Base-by-base conservation (phyloP, 2,888 invertebrate genomes). In the Drosophila tripunctata region DNA sequence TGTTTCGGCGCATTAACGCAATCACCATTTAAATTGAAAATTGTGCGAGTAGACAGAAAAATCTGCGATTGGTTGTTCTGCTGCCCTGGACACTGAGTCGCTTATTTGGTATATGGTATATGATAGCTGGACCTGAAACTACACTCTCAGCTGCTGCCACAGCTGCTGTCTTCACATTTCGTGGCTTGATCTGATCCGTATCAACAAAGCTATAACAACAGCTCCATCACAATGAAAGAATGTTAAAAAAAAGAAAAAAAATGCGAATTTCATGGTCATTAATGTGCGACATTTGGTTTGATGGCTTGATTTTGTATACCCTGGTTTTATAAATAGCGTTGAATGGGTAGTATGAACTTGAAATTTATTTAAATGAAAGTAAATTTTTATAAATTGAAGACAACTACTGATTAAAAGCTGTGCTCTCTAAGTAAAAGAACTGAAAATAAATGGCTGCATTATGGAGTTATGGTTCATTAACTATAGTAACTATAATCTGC, bases 21-120 rank as follows among this genome's bases (percentile, higher is more conserved):
- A 72, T 76, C 67, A 67, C 55, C 64, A 86, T 82, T 83, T 86
- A 65, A 83, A 79, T 80, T 79, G 84, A 75, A 77, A 82, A 76
- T 83, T 86, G 64, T 54, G 62, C 31, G 51, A 52, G 64, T 48
- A 36, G 51, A 45, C 38, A 35, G 47, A 50, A 47, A 57, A 58
- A 41, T 45, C 36, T 24, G 44, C 52, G 65, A 52, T 67, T 75
- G 63, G 21, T 44, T 35, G 24, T n/a, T 17, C 30, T 19, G n/a
- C 22, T 31, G 38, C 47, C 27, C 30, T 24, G 40, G n/a, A 17
- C n/a, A 38, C 6, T 38, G 38, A 12, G 12, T 21, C n/a, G n/a
- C n/a, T n/a, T n/a, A n/a, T n/a, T n/a, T 38, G 35, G 3, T 30
- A 30, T n/a, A 10, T 30, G 30, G 30, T n/a, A 30, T 30, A 2